Conservation (phyloP, 2,797 vertebrate species). For the Argya squamiceps region DNA sequence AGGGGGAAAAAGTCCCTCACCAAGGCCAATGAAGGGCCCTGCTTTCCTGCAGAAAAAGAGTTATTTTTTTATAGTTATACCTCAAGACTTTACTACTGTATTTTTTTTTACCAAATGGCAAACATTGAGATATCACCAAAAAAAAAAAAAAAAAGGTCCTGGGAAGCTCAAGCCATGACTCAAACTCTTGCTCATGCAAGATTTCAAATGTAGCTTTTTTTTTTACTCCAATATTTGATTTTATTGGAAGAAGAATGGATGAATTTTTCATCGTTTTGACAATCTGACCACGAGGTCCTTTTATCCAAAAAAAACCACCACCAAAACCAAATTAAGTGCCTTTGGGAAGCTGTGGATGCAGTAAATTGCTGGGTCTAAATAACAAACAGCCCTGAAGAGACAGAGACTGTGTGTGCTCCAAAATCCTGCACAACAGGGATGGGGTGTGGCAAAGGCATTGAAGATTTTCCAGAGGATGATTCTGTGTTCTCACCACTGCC, state of each 20-base stretch:
- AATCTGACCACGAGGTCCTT: slow-evolving; percentile 1
- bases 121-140: slow-evolving; percentile 27
- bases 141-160: slow-evolving; percentile 28
- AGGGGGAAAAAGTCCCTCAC: background rate
- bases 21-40: background rate
- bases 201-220: background rate
- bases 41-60: slow-evolving; percentile 56
- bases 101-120: slow-evolving; percentile 61
- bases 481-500: slow-evolving; percentile 50
- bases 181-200: slow-evolving; percentile 50
- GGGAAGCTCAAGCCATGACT: slow-evolving; percentile 9
- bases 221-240: background rate
- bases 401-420: background rate
- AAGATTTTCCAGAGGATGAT: background rate
- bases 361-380: background rate
- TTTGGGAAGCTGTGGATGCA: background rate
- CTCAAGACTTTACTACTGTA: slow-evolving; percentile 85
- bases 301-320: background rate
- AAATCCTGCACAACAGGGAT: background rate
- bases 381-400: background rate
- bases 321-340: background rate
- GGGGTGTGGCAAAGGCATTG: slow-evolving; percentile 4
- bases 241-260: background rate
- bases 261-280: background rate
- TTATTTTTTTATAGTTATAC: slow-evolving; percentile 75